These are phyloP conservation scores for Puffinus mauretanicus DNA, from an alignment of 2,113 vertebrate genomes.

Conservation along the genomic window DNA sequence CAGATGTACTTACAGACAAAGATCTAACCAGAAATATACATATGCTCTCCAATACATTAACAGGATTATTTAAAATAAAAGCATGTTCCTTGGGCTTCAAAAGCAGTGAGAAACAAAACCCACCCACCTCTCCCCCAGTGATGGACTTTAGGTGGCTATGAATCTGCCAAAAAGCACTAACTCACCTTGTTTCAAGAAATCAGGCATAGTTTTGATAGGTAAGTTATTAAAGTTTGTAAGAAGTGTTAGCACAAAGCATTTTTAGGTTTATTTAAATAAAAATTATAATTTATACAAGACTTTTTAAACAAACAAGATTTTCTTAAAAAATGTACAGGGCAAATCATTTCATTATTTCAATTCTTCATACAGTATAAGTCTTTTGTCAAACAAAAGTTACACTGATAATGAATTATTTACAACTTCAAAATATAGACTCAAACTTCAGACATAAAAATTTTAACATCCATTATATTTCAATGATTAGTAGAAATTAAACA, in stretches of 20 bases:
- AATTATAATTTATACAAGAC: constrained; percentile 85
- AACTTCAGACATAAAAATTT: constrained; percentile 73
- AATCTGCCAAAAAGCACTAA: not conserved
- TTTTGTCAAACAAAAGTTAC: constrained; percentile 69
- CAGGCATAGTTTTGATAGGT: not conserved
- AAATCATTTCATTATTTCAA: constrained; percentile 63
- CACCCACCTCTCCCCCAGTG: rapidly evolving
- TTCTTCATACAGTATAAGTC: constrained; percentile 70
- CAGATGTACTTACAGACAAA: not conserved
- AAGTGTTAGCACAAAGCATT: constrained; percentile 67
- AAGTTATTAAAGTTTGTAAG: not conserved
- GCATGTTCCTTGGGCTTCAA: not conserved
- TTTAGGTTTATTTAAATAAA: constrained; percentile 81
- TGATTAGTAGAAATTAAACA: constrained; percentile 68
- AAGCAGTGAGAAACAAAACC: not conserved
- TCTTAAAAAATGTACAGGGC: constrained; percentile 77
- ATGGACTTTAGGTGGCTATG: not conserved
- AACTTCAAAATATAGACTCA: constrained; percentile 73
- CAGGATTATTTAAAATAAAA: not conserved
- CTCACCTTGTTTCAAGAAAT: not conserved
- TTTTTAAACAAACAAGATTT: constrained; percentile 79
- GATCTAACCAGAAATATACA: not conserved
- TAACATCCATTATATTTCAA: constrained; percentile 68
- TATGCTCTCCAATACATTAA: not conserved
- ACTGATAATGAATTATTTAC: constrained; percentile 71